These are phyloP conservation scores for Chondrosia reniformis DNA, from an alignment of 37 sponge, comb jelly and placozoan species.

Conservation along the genomic window DNA sequence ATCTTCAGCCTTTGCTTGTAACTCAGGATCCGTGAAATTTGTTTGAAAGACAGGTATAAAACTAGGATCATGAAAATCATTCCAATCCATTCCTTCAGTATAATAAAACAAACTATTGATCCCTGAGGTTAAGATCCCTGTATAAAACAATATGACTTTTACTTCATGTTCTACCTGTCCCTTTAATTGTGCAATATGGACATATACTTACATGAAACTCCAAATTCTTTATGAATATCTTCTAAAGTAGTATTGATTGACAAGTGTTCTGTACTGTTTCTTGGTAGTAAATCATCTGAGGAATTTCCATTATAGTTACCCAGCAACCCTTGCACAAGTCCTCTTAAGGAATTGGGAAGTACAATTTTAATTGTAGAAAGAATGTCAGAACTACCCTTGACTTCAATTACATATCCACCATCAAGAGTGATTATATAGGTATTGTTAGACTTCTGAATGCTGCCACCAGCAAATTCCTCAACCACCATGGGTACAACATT, in stretches of 20 bases:
- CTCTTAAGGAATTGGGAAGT: background rate
- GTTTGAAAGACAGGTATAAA: constrained; percentile 43
- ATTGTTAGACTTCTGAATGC: constrained; percentile 14
- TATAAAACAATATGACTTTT: too few relatives aligned
- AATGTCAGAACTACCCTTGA: constrained; percentile 17
- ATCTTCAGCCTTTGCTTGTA: constrained; percentile 40
- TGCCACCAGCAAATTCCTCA: constrained; percentile 15
- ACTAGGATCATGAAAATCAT: constrained; percentile 31
- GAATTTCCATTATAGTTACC: constrained; percentile 34
- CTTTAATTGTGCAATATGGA: too few relatives aligned
- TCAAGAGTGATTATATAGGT: constrained; percentile 9
- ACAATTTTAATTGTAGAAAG: constrained; percentile 14
- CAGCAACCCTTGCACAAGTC: constrained; percentile 16
- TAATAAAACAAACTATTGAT: constrained; percentile 50
- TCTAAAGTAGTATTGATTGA: constrained; percentile 21
- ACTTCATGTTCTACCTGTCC: too few relatives aligned
- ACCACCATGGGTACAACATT: constrained; percentile 4
- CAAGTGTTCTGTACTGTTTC: background rate
- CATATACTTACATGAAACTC: constrained; percentile 37
- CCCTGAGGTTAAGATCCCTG: constrained; percentile 47
- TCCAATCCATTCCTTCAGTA: constrained; percentile 19
- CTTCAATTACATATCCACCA: constrained; percentile 12
- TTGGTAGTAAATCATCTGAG: constrained; percentile 37
- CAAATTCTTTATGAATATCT: constrained; percentile 33
- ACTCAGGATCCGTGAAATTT: constrained; percentile 24